phyloP scores from a whole-genome alignment of 1,140 invertebrate species.

The Saccostrea cuccullata region DNA sequence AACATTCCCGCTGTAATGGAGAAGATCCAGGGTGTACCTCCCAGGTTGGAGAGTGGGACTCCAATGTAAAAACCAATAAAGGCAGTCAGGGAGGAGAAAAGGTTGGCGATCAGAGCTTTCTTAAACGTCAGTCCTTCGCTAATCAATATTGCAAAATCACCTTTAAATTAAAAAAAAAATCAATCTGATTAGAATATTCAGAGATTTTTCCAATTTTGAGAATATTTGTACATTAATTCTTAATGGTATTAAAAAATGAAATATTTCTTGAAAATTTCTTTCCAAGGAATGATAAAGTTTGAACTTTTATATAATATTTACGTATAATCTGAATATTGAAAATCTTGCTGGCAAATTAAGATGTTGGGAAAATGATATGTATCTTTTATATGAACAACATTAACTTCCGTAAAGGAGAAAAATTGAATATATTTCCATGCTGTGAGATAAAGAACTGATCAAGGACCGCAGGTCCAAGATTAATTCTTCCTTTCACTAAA shows the following conservation, averaged over 20 bases:
- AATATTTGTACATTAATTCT: not conserved
- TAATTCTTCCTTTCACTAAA: too few species aligned
- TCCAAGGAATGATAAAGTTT: too few species aligned
- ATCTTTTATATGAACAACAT: too few species aligned
- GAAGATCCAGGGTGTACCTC: slow-evolving; percentile 81
- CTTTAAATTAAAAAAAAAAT: slow-evolving; percentile 76
- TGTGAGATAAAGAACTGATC: not conserved
- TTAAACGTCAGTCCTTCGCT: slow-evolving; percentile 87
- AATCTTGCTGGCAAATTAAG: too few species aligned
- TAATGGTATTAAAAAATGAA: too few species aligned
- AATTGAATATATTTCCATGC: too few species aligned
- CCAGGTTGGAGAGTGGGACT: slow-evolving; percentile 69
- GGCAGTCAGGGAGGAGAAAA: slow-evolving; percentile 84
- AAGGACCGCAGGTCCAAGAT: too few species aligned
- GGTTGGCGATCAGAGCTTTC: slow-evolving; percentile 84
- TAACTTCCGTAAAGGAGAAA: too few species aligned
- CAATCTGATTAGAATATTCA: not conserved
- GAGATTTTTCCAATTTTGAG: not conserved
- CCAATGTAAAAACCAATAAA: slow-evolving; percentile 84
- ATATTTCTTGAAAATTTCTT: too few species aligned
- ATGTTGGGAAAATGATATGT: too few species aligned
- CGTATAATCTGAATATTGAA: too few species aligned
- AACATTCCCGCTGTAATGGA: slow-evolving; percentile 84
- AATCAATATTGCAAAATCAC: slow-evolving; percentile 94
- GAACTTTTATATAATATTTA: too few species aligned